Evolutionary conservation across 2,888 invertebrate species (phyloP).

Genomic region (Parnassius apollo): DNA sequence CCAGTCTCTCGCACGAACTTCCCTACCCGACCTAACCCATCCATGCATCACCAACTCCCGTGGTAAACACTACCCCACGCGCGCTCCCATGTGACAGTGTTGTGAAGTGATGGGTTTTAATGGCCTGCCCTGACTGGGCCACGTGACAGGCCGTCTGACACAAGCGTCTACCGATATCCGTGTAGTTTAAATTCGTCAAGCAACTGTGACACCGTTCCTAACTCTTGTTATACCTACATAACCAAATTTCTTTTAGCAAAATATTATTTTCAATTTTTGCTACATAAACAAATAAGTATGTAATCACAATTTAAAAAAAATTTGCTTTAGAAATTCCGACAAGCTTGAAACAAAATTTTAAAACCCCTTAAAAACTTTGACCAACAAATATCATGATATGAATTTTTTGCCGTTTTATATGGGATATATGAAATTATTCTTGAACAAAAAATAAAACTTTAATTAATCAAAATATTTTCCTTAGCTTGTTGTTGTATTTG

Average conservation of each 20-base stretch:
- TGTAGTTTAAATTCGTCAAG: conserved; percentile 57
- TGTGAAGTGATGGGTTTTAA: conserved; percentile 41
- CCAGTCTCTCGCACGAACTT: conserved; percentile 30
- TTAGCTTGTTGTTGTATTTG: too few species aligned
- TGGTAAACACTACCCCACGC: conserved; percentile 51
- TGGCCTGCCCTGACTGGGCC: conserved; percentile 31
- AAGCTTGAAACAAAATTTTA: too few species aligned
- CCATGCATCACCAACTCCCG: conserved; percentile 37
- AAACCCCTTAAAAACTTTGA: not conserved
- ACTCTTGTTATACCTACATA: conserved; percentile 32
- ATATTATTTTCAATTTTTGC: not conserved
- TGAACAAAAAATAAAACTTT: too few species aligned
- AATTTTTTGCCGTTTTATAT: too few species aligned
- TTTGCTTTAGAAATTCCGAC: too few species aligned
- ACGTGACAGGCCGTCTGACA: conserved; percentile 35
- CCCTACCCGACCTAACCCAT: conserved; percentile 28
- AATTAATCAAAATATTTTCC: too few species aligned
- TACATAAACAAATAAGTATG: not conserved
- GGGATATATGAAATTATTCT: too few species aligned
- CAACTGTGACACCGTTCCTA: conserved; percentile 53
- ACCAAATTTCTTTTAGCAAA: conserved; percentile 27
- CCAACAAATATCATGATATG: not conserved
- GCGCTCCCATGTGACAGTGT: conserved; percentile 45
- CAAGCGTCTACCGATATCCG: conserved; percentile 23
- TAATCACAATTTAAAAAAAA: not conserved